Evolutionary conservation across 53 echinoderm and acorn worm species (phyloP).

Genomic region (Actinopyga echinites): DNA sequence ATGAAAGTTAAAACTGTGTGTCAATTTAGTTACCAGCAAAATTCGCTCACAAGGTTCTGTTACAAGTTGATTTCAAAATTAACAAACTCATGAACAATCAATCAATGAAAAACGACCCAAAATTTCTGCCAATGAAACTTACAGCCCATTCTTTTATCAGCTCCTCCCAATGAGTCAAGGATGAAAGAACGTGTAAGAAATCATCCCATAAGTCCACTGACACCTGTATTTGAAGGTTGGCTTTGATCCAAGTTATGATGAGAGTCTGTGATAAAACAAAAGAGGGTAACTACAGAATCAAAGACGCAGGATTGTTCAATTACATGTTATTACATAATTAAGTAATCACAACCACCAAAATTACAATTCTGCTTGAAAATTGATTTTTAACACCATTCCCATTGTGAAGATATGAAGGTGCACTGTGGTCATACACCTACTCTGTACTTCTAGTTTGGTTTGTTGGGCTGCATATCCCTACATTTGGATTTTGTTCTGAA

Average conservation of each 20-base stretch:
- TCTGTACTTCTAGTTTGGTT: too few species aligned
- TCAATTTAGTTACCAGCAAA: too few species aligned
- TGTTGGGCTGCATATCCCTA: too few species aligned
- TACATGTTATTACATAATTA: neutral
- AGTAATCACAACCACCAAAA: neutral
- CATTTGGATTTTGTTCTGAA: too few species aligned
- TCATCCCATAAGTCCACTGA: conserved; percentile 88
- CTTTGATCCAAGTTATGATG: conserved; percentile 98
- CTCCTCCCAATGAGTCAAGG: conserved; percentile 93
- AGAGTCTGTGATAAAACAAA: conserved; percentile 67
- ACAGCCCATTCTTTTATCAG: conserved; percentile 95
- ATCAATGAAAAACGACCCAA: too few species aligned
- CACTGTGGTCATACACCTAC: too few species aligned
- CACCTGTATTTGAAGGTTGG: conserved; percentile 85
- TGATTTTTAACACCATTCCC: too few species aligned
- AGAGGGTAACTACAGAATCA: neutral
- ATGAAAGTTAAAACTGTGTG: too few species aligned
- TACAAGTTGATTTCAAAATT: too few species aligned
- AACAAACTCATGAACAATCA: too few species aligned
- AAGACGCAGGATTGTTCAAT: neutral
- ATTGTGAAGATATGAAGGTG: too few species aligned
- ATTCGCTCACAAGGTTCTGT: too few species aligned
- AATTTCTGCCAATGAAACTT: conserved; percentile 34
- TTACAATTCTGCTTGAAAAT: neutral
- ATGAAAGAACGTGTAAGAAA: conserved; percentile 83